Evolutionary conservation across 1,140 invertebrate genomes (phyloP), one percentile per base, ranked within the genome.

Genomic region (Pseudoatta argentina): DNA sequence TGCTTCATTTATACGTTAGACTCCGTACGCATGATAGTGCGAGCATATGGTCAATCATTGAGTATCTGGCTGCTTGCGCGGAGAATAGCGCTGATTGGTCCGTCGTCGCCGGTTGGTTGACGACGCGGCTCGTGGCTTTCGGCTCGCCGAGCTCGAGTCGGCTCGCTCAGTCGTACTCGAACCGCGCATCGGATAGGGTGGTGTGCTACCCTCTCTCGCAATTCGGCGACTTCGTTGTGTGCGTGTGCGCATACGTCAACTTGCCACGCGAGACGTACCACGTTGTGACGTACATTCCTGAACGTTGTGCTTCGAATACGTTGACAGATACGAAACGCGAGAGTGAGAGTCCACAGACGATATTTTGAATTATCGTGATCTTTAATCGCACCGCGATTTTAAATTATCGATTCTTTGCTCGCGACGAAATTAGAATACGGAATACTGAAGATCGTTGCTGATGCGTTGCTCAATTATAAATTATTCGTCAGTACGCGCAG

Each of bases 121-220:
- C 90, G 90, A 90, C 90, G 90, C 89, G 91, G 92, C 87, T 91
- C 91, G 91, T 88, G 92, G 91, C 88, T 93, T 91, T 91, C 91
- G 87, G 88, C 86, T 91, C 87, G 90, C 48, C 85, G 90, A 75
- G 88, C 86, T 87, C 83, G 90, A 86, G 82, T 87, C 90, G 71
- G 88, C 91, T 93, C 91, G 79, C 79, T 83, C 93, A 95, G 94
- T 95, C 92, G 93, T 91, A 92, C 92, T 94, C 92, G 91, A 94
- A 93, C 93, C 94, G 93, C 94, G 94, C 94, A 93, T 93, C 94
- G 93, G 93, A 87, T 72, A 91, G 92, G 92, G 91, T 91, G 87
- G 87, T 71, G 86, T 51, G 72, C 76, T 88, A 79, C 86, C 83
- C 88, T 85, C 86, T 85, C 76, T 79, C 85, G 64, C 66, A n/a